A percentile compares a stretch with the other conserved stretches of the same genome.
Evolutionary conservation across 2,888 invertebrate genomes (phyloP).

Genomic region (Lamellibrachia satsuma): DNA sequence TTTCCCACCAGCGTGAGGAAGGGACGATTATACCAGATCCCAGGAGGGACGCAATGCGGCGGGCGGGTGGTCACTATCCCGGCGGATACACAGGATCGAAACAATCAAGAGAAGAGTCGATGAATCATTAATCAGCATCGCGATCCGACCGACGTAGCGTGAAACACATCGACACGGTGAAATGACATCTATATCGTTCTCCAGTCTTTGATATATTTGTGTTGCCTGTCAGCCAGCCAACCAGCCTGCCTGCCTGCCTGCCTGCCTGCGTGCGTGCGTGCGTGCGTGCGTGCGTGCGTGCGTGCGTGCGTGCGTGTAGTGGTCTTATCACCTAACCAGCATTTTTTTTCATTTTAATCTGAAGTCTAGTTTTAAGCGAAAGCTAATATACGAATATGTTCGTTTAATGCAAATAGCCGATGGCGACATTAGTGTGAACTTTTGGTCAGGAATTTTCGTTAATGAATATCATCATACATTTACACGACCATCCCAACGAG

Average conservation of each 20-base stretch:
- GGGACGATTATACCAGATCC: neutral
- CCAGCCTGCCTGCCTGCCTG: neutral
- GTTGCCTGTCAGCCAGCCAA: neutral
- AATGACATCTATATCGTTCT: neutral
- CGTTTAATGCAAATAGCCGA: too few relatives aligned
- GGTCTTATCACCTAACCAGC: neutral
- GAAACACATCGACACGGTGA: neutral
- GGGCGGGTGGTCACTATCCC: conserved; percentile 7
- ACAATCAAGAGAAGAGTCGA: conserved; percentile 3
- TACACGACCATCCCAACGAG: too few relatives aligned
- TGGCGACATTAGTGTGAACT: too few relatives aligned
- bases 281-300: neutral
- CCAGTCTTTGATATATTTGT: neutral
- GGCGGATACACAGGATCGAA: neutral
- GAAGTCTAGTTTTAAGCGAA: too few relatives aligned
- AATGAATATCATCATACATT: too few relatives aligned
- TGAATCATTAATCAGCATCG: neutral
- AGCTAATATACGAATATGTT: too few relatives aligned
- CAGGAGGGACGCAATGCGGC: neutral
- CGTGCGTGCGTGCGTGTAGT: neutral
- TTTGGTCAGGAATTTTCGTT: too few relatives aligned
- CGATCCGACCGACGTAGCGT: neutral
- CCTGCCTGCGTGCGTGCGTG: neutral
- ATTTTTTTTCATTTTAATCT: too few relatives aligned
- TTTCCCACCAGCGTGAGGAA: conserved; percentile 4